These are phyloP conservation scores for Mesochorus sp. DNA, from an alignment of 2,888 invertebrate genomes.

Conservation along the genomic window DNA sequence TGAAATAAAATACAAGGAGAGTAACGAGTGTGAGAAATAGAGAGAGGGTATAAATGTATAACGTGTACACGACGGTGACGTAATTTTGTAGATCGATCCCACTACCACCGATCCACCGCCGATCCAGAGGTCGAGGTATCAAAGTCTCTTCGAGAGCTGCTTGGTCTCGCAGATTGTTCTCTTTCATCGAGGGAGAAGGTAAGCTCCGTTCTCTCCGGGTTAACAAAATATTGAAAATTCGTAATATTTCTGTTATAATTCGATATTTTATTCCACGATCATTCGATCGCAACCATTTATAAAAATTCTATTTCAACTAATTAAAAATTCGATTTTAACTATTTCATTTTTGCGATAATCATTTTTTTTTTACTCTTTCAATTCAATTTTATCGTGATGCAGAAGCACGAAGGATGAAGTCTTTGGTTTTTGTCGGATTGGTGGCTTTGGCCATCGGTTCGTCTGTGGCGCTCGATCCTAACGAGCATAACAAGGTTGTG, in stretches of 20 bases:
- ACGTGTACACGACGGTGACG: conserved; percentile 66
- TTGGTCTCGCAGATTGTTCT: conserved; percentile 69
- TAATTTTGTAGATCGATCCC: conserved; percentile 68
- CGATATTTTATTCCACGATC: too few relatives aligned
- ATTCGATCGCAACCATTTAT: too few relatives aligned
- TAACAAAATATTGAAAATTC: neutral
- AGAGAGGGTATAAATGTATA: neutral
- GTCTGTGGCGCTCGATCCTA: conserved; percentile 79
- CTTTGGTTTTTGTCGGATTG: conserved; percentile 68
- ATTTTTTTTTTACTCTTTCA: too few relatives aligned
- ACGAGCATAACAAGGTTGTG: conserved; percentile 85
- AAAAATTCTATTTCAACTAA: neutral
- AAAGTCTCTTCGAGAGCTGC: conserved; percentile 69
- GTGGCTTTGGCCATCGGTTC: conserved; percentile 74
- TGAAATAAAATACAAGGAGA: neutral
- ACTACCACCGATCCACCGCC: conserved; percentile 65
- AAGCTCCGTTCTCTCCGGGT: neutral
- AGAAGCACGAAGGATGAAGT: conserved; percentile 69
- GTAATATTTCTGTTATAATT: too few relatives aligned
- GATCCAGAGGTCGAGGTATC: conserved; percentile 68
- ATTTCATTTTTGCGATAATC: neutral
- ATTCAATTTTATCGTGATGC: neutral
- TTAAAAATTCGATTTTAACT: neutral
- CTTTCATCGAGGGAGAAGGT: conserved; percentile 71
- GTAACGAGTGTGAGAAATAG: conserved; percentile 7